A percentile compares a stretch with the other conserved stretches of the same genome.
Evolutionary conservation across 1,140 invertebrate genomes (phyloP).

Genomic region (Drosophila takahashii): DNA sequence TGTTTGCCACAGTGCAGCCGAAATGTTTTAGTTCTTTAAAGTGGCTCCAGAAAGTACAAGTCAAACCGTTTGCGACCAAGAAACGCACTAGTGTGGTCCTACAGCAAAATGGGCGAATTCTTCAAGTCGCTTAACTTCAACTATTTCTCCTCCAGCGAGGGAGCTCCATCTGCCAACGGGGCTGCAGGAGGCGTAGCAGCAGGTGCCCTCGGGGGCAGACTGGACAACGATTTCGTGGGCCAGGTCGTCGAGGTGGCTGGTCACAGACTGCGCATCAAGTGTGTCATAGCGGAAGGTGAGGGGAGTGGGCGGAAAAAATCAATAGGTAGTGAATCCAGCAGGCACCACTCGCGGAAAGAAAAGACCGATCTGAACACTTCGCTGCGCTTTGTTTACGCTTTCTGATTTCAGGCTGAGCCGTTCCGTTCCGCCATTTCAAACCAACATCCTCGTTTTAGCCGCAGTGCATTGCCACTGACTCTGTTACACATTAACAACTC

Average conservation of each 20-base stretch:
- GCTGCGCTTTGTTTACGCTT: slow-evolving; percentile 59
- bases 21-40: slow-evolving; percentile 68
- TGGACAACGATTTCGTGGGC: slow-evolving; percentile 95
- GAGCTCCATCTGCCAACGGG: slow-evolving; percentile 43
- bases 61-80: slow-evolving; percentile 23
- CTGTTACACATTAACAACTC: neutral
- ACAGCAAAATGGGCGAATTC: slow-evolving; percentile 91
- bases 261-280: slow-evolving; percentile 94
- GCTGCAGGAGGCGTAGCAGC: slow-evolving; percentile 25
- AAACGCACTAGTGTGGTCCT: slow-evolving; percentile 9
- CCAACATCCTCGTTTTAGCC: neutral
- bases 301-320: slow-evolving; percentile 42
- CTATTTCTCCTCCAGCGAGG: slow-evolving; percentile 89
- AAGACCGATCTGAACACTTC: neutral
- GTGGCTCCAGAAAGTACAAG: slow-evolving; percentile 20
- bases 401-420: slow-evolving; percentile 43
- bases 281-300: slow-evolving; percentile 96
- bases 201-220: slow-evolving; percentile 64
- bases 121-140: slow-evolving; percentile 93
- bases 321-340: slow-evolving; percentile 51
- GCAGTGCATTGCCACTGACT: slow-evolving; percentile 1
- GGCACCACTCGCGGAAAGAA: neutral
- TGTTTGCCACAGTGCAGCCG: slow-evolving; percentile 15
- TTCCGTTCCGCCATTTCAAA: neutral
- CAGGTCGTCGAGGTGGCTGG: slow-evolving; percentile 95